A percentile compares a stretch with the other conserved stretches of the same genome.
Conservation (phyloP, 2,797 vertebrate genomes). For the Garrulus glandarius region DNA sequence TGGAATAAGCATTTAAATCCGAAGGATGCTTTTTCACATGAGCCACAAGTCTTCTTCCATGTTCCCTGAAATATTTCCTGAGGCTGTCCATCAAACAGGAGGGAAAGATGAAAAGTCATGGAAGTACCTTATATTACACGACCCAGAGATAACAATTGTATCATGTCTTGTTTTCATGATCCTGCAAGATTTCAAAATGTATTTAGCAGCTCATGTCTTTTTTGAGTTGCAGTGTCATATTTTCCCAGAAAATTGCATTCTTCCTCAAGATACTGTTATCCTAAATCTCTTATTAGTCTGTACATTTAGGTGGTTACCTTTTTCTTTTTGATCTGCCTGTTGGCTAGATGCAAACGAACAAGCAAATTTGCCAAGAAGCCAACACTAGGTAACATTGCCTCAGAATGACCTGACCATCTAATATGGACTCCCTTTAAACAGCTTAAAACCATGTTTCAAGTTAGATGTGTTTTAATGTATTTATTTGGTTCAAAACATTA, state of each 20-base stretch:
- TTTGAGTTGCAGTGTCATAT: neutral
- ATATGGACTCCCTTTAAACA: neutral
- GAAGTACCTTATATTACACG: neutral
- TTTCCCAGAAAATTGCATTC: neutral
- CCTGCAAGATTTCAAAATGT: neutral
- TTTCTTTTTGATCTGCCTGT: neutral
- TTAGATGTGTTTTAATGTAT: no score
- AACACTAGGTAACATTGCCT: neutral
- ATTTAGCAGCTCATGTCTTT: neutral
- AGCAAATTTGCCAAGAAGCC: neutral
- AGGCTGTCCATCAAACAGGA: neutral
- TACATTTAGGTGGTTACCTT: neutral
- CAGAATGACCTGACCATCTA: neutral
- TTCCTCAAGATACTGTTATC: neutral
- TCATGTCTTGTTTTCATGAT: neutral
- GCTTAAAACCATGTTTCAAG: neutral
- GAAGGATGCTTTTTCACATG: fast-evolving
- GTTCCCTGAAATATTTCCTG: neutral
- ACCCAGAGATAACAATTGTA: neutral
- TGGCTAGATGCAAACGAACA: neutral
- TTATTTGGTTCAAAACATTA: neutral
- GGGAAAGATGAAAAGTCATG: neutral
- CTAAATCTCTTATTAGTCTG: neutral
- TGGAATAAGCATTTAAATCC: neutral
- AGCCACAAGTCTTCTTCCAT: neutral